Percentiles rank a stretch among this genome's conserved stretches.
phyloP scores from a whole-genome alignment of 2,888 invertebrate species.

The Cordylochernes scorpioides region DNA sequence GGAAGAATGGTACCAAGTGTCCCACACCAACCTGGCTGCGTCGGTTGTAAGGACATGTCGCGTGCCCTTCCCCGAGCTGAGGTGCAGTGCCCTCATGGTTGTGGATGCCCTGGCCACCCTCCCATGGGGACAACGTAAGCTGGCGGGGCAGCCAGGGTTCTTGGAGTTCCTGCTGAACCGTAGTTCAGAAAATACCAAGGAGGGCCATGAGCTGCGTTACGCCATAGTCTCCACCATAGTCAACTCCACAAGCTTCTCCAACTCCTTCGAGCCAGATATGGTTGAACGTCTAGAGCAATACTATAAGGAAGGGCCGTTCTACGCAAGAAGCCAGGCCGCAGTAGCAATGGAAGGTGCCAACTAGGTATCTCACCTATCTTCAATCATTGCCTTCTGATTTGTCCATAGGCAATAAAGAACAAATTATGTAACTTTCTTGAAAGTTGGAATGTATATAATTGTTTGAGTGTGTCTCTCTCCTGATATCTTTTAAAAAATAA shows the following conservation, averaged over 20 bases:
- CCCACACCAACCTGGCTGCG: slow-evolving; percentile 32
- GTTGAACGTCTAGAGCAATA: slow-evolving; percentile 36
- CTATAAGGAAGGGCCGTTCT: slow-evolving; percentile 49
- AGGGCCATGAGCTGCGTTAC: slow-evolving; percentile 44
- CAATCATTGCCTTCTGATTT: too few relatives aligned
- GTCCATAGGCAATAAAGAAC: too few relatives aligned
- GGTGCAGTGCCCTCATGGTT: slow-evolving; percentile 37
- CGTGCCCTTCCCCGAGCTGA: slow-evolving; percentile 55
- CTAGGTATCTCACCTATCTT: too few relatives aligned
- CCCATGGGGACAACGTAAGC: slow-evolving; percentile 50
- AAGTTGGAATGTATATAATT: too few relatives aligned
- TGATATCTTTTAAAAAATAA: too few relatives aligned
- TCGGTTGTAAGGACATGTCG: slow-evolving; percentile 34
- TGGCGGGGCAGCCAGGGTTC: slow-evolving; percentile 37
- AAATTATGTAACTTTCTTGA: too few relatives aligned
- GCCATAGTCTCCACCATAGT: slow-evolving; percentile 37
- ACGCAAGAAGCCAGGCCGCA: slow-evolving; percentile 37
- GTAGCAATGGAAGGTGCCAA: slow-evolving; percentile 48
- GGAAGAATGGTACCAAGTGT: slow-evolving; percentile 31
- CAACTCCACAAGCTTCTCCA: slow-evolving; percentile 20
- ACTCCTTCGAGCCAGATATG: slow-evolving; percentile 34
- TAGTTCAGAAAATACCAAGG: slow-evolving; percentile 36
- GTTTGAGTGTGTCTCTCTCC: too few relatives aligned
- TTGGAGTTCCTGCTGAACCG: slow-evolving; percentile 53
- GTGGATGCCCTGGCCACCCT: slow-evolving; percentile 38